A percentile compares a stretch with the other conserved stretches of the same genome.
phyloP scores from a whole-genome alignment of 1,140 invertebrate species.

The Eurosta solidaginis region DNA sequence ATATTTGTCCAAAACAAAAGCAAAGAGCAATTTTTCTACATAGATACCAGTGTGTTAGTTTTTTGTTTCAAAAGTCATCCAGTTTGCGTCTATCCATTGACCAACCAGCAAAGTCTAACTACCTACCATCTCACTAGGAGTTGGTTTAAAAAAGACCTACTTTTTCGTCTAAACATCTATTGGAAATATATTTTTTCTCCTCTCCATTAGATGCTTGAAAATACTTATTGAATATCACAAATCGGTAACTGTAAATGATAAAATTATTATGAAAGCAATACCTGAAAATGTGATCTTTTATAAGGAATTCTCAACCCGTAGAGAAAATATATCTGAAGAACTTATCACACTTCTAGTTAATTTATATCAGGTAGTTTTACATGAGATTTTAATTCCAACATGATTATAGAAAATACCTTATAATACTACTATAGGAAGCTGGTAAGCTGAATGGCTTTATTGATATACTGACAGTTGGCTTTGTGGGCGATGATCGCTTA shows the following conservation, averaged over 20 bases:
- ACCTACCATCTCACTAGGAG: too few relatives aligned
- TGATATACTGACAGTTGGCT: slow-evolving; percentile 52
- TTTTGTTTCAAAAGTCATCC: too few relatives aligned
- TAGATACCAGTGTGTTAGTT: too few relatives aligned
- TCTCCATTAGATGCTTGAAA: slow-evolving; percentile 69
- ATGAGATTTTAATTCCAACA: neutral
- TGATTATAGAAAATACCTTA: neutral
- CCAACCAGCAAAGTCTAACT: too few relatives aligned
- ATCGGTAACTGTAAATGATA: slow-evolving; percentile 65
- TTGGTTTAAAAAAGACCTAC: too few relatives aligned
- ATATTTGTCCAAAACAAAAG: too few relatives aligned
- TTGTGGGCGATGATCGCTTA: slow-evolving; percentile 48
- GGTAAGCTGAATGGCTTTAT: slow-evolving; percentile 59
- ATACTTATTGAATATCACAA: slow-evolving; percentile 69
- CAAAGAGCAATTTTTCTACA: too few relatives aligned
- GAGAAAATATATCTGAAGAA: too few relatives aligned
- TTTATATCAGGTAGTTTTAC: slow-evolving; percentile 54
- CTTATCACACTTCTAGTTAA: slow-evolving; percentile 71
- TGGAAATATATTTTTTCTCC: slow-evolving; percentile 32
- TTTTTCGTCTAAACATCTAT: neutral
- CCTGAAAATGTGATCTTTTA: slow-evolving; percentile 82
- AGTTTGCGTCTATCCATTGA: too few relatives aligned
- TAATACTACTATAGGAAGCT: slow-evolving; percentile 36
- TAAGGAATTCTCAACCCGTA: slow-evolving; percentile 80
- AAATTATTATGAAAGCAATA: slow-evolving; percentile 72